Percentiles rank a stretch among this genome's conserved stretches.
These are phyloP conservation scores for Cheilosia urbana DNA, from an alignment of 2,888 invertebrate species.

Conservation along the genomic window DNA sequence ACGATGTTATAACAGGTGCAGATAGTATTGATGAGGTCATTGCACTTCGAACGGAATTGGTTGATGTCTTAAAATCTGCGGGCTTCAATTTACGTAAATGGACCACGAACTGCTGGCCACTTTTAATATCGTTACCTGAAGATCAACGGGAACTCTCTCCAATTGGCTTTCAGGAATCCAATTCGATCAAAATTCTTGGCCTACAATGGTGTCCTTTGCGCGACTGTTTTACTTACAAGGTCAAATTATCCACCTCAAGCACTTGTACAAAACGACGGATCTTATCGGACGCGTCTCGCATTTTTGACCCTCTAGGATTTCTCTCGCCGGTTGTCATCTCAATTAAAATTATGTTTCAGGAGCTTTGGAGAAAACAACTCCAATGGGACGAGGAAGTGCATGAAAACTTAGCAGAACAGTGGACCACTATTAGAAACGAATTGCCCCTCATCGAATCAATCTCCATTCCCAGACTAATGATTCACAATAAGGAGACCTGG, in stretches of 20 bases:
- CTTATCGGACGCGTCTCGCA: constrained; percentile 45
- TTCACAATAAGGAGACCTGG: constrained; percentile 10
- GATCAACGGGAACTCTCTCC: background rate
- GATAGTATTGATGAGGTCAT: constrained; percentile 1
- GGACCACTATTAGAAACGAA: constrained; percentile 13
- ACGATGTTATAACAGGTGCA: constrained; percentile 5
- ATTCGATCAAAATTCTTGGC: constrained; percentile 23
- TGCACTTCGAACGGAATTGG: no score
- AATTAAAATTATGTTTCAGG: background rate
- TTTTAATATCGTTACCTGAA: background rate
- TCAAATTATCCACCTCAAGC: background rate
- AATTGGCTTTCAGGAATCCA: background rate
- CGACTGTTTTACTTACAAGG: no score
- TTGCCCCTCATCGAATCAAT: constrained; percentile 13
- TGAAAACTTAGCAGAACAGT: constrained; percentile 10
- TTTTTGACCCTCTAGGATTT: constrained; percentile 16
- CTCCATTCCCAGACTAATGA: constrained; percentile 4
- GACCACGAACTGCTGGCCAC: background rate
- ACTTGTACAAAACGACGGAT: constrained; percentile 14
- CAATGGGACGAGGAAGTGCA: constrained; percentile 63
- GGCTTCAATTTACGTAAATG: no score
- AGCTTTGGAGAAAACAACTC: no score
- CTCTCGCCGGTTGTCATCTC: background rate
- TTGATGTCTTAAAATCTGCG: no score
- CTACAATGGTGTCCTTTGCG: no score